Percentiles rank a stretch among this genome's conserved stretches.
Conservation (phyloP, 1,140 invertebrate species). For the Tribolium madens region DNA sequence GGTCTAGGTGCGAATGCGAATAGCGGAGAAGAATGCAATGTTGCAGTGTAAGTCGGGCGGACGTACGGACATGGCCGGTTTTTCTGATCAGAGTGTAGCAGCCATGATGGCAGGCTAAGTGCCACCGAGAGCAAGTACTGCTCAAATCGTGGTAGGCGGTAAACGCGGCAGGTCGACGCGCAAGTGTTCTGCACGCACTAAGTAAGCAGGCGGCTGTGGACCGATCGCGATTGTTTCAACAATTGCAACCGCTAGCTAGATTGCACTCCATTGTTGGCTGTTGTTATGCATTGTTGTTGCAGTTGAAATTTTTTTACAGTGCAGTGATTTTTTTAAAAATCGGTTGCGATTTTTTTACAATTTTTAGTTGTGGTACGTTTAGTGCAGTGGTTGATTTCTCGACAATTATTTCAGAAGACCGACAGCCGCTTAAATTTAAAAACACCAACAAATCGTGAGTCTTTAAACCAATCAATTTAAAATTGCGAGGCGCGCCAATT, state of each 20-base stretch:
- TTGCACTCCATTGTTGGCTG: slow-evolving; percentile 54
- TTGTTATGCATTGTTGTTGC: slow-evolving; percentile 48
- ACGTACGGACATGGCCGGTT: slow-evolving; percentile 52
- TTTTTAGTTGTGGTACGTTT: slow-evolving; percentile 1
- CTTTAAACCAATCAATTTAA: slow-evolving; percentile 29
- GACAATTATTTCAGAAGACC: slow-evolving; percentile 25
- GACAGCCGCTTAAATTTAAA: slow-evolving; percentile 27
- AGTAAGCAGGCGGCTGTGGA: slow-evolving; percentile 51
- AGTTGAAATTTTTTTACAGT: slow-evolving; percentile 26
- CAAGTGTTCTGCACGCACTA: slow-evolving; percentile 61
- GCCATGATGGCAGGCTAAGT: slow-evolving; percentile 64
- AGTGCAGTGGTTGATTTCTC: slow-evolving; percentile 29
- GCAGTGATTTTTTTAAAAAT: slow-evolving; percentile 1
- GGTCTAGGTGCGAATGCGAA: slow-evolving; percentile 47
- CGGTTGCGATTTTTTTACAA: neutral
- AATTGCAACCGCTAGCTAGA: slow-evolving; percentile 58
- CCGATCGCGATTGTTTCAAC: slow-evolving; percentile 60
- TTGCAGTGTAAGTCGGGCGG: slow-evolving; percentile 56
- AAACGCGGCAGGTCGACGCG: slow-evolving; percentile 62
- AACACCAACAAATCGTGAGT: slow-evolving; percentile 27
- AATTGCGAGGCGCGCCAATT: slow-evolving; percentile 3
- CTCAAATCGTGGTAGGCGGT: slow-evolving; percentile 63
- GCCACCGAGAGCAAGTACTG: slow-evolving; percentile 62
- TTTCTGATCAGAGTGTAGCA: slow-evolving; percentile 56
- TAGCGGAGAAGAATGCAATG: slow-evolving; percentile 52